phyloP scores from a whole-genome alignment of 2,888 invertebrate species.

The Megaustenia siamemsis region DNA sequence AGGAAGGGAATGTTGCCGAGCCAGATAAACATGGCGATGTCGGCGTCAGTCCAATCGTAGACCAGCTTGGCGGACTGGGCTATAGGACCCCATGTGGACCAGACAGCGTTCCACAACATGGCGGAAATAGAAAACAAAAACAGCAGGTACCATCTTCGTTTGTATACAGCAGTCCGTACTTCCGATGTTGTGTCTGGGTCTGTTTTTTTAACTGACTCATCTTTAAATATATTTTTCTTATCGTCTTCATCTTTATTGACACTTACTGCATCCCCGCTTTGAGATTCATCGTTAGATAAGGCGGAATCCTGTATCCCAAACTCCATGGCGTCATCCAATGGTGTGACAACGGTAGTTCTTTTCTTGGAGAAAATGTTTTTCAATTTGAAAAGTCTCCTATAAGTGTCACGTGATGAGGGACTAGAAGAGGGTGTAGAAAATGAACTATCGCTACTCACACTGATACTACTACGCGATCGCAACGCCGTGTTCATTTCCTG shows the following conservation, averaged over 20 bases:
- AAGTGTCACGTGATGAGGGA: background rate
- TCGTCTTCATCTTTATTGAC: background rate
- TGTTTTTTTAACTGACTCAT: too few relatives aligned
- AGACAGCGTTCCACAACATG: slow-evolving; percentile 54
- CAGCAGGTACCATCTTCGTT: slow-evolving; percentile 61
- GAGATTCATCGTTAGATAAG: background rate
- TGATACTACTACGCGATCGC: background rate
- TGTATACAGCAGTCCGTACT: slow-evolving; percentile 52
- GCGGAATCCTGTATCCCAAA: background rate
- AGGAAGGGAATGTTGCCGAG: slow-evolving; percentile 58
- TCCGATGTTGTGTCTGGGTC: slow-evolving; percentile 10
- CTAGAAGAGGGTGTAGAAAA: too few relatives aligned
- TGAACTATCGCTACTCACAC: background rate
- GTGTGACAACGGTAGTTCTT: background rate
- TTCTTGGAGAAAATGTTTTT: background rate
- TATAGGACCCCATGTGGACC: slow-evolving; percentile 63
- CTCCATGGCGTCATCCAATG: slow-evolving; percentile 14
- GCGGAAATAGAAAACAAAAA: slow-evolving; percentile 56
- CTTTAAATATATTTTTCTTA: background rate
- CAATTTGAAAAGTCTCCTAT: background rate
- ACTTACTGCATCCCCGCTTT: background rate
- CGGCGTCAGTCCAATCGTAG: slow-evolving; percentile 58
- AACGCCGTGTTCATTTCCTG: background rate
- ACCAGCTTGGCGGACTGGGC: slow-evolving; percentile 57
- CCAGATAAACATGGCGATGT: slow-evolving; percentile 60